phyloP scores from a whole-genome alignment of 1,140 invertebrate genomes.

The Drosophila mayri region DNA sequence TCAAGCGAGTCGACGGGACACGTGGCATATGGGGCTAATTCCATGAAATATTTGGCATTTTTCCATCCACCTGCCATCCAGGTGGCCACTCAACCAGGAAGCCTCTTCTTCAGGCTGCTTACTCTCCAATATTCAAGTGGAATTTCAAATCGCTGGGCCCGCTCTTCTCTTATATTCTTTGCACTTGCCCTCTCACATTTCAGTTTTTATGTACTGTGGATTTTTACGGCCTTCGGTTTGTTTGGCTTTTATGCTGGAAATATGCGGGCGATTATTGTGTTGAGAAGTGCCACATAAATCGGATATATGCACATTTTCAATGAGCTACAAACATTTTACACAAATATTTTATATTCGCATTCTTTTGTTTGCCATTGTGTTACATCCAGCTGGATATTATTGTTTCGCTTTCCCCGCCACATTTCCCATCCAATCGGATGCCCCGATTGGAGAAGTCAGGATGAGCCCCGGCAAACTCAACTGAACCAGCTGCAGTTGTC shows the following conservation, averaged over 20 bases:
- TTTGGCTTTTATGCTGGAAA: slow-evolving; percentile 42
- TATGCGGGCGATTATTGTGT: slow-evolving; percentile 59
- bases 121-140: slow-evolving; percentile 27
- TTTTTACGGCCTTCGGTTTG: slow-evolving; percentile 32
- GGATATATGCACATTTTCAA: slow-evolving; percentile 64
- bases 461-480: slow-evolving; percentile 14
- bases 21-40: slow-evolving; percentile 44
- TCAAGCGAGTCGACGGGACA: slow-evolving; percentile 16
- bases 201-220: slow-evolving; percentile 43
- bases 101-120: not conserved
- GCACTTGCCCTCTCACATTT: not conserved
- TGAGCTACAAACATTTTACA: slow-evolving; percentile 44
- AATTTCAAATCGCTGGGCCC: slow-evolving; percentile 18
- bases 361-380: slow-evolving; percentile 24
- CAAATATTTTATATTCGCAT: slow-evolving; percentile 53
- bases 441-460: slow-evolving; percentile 23
- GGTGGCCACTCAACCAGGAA: not conserved
- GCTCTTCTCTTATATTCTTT: not conserved
- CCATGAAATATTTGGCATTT: slow-evolving; percentile 18
- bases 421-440: slow-evolving; percentile 15
- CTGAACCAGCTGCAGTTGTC: slow-evolving; percentile 56
- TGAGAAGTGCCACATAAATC: slow-evolving; percentile 60
- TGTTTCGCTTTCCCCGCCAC: slow-evolving; percentile 7
- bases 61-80: slow-evolving; percentile 3
- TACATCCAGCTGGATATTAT: slow-evolving; percentile 4